A percentile compares a stretch with the other conserved stretches of the same genome.
Conservation (phyloP, 2,888 invertebrate genomes). For the Drepanosiphum platanoidis region DNA sequence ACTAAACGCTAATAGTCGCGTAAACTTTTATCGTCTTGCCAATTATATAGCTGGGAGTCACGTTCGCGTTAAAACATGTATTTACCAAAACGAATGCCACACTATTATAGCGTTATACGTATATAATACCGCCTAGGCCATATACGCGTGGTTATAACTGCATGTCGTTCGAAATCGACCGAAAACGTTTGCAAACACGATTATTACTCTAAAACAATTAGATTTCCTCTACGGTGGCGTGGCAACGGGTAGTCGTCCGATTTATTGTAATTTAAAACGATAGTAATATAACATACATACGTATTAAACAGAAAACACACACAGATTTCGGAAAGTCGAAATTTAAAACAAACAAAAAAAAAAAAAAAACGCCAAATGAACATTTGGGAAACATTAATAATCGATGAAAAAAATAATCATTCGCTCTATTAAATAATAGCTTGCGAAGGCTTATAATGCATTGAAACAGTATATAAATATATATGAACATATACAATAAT, state of each 20-base stretch:
- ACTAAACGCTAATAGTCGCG: not conserved
- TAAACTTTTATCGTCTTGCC: not conserved
- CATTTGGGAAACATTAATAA: not conserved
- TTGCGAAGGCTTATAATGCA: not conserved
- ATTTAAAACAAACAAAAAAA: too few species aligned
- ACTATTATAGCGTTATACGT: not conserved
- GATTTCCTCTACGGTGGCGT: not conserved
- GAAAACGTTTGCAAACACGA: not conserved
- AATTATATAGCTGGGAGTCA: not conserved
- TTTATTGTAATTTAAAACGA: too few species aligned
- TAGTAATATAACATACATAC: too few species aligned
- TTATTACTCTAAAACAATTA: not conserved
- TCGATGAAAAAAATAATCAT: not conserved
- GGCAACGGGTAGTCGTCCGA: not conserved
- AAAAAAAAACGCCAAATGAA: not conserved
- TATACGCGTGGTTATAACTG: not conserved
- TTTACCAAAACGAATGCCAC: not conserved
- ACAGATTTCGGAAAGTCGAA: not conserved
- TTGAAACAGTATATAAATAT: not conserved
- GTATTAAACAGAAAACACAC: not conserved
- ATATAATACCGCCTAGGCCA: not conserved
- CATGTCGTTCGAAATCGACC: not conserved
- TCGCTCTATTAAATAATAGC: not conserved
- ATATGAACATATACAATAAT: not conserved
- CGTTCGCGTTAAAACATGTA: not conserved